Evolutionary conservation across 2,113 vertebrate species (phyloP), one percentile per base, ranked within the genome.

Genomic region (Sardina pilchardus): DNA sequence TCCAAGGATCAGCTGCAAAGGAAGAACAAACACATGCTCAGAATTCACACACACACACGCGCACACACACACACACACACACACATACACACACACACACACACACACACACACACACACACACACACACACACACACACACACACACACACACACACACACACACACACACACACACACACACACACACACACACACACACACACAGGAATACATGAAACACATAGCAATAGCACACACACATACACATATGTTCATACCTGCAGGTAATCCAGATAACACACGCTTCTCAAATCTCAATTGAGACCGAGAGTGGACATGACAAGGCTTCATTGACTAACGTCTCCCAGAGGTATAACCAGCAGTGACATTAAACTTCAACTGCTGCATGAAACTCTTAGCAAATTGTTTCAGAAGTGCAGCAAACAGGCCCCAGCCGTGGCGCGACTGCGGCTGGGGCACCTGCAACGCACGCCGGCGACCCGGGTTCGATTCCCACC

Each of bases 1-100:
- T 94, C 98, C 98, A 97, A 99, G 98, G 94, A 99, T 95, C 88
- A 99, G 98, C 98, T 99, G 94, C 83, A 95, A 93, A 63, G 71
- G 82, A 86, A 87, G 36, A 59, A 43, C 1, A 53, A 14, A 10
- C 26, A 16, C 21, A 63, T 1, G 21, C 24, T 63, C 6, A n/a
- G 56, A 63, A 26, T 63, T 63, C 9, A 63, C n/a, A 71, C 63
- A 71, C 26, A 71, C 63, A 71, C 63, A 71, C 24, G 8, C n/a
- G 34, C 30, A 34, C 26, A 34, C 30, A 75, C 21, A 67, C 59
- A 67, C n/a, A 67, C 59, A n/a, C 24, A 8, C 21, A 67, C 10
- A 9, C n/a, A 71, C n/a, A 26, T 5, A 71, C n/a, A 71, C 63
- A 26, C 3, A 63, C 19, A 47, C 8, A 71, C 26, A 71, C 26